Percentiles rank a stretch among this genome's conserved stretches.
These are phyloP conservation scores for Ivindomyrus marchei DNA, from an alignment of 2,113 vertebrate species.

Conservation along the genomic window DNA sequence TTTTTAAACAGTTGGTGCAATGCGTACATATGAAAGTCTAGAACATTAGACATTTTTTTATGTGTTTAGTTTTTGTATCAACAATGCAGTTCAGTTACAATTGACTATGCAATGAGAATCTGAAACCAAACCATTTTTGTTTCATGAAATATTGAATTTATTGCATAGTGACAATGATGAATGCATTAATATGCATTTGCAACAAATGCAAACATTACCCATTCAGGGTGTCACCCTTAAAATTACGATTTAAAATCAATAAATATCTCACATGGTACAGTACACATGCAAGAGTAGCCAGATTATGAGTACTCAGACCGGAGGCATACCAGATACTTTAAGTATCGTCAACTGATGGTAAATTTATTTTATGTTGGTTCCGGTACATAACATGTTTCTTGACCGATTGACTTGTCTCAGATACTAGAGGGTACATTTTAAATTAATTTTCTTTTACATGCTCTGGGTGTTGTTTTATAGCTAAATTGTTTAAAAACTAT, in stretches of 20 bases:
- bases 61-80: not conserved
- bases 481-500: not conserved
- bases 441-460: not conserved
- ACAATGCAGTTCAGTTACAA: not conserved
- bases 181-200: not conserved
- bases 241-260: not conserved
- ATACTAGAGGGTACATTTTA: constrained; percentile 9
- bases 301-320: not conserved
- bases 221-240: not conserved
- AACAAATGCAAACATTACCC: not conserved
- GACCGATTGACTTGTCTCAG: not conserved
- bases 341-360: not conserved
- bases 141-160: constrained; percentile 4
- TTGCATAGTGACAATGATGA: not conserved
- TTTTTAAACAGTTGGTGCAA: not conserved
- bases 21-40: not conserved
- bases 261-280: not conserved
- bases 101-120: not conserved
- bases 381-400: not conserved
- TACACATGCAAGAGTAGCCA: not conserved
- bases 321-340: not conserved
- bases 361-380: not conserved
- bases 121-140: not conserved
- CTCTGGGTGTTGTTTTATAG: constrained; percentile 9
- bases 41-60: not conserved